A percentile compares a stretch with the other conserved stretches of the same genome.
Conservation (phyloP, 2,888 invertebrate genomes). For the Campoplex capitator region DNA sequence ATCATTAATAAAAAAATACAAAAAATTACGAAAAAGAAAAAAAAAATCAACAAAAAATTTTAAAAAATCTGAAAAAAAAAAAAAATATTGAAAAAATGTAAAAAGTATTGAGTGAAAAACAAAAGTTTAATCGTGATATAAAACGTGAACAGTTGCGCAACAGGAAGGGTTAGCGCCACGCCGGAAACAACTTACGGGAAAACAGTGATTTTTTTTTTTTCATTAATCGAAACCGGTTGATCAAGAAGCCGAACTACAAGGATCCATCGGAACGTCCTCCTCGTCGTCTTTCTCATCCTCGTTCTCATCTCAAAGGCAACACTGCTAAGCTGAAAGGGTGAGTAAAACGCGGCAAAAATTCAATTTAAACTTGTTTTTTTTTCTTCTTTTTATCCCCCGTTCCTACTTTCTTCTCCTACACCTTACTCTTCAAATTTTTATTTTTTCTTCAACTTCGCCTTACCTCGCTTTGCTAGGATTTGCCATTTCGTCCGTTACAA, state of each 20-base stretch:
- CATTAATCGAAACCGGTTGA: slow-evolving; percentile 46
- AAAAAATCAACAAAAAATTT: slow-evolving; percentile 29
- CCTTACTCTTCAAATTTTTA: not conserved
- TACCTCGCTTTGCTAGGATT: slow-evolving; percentile 11
- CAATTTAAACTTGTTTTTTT: slow-evolving; percentile 3
- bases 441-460: not conserved
- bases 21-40: slow-evolving; percentile 24
- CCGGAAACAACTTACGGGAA: slow-evolving; percentile 35
- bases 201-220: slow-evolving; percentile 55
- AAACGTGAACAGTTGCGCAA: slow-evolving; percentile 12
- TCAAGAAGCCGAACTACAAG: slow-evolving; percentile 35
- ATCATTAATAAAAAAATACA: not conserved
- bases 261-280: slow-evolving; percentile 64
- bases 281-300: slow-evolving; percentile 73
- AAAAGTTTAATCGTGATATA: slow-evolving; percentile 34
- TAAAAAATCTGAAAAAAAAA: slow-evolving; percentile 15
- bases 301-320: slow-evolving; percentile 69
- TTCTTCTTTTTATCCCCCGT: not conserved
- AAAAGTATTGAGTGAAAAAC: slow-evolving; percentile 33
- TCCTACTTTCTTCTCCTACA: not conserved
- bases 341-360: slow-evolving; percentile 59
- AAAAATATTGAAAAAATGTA: slow-evolving; percentile 14
- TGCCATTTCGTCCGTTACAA: slow-evolving; percentile 4
- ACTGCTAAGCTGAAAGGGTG: slow-evolving; percentile 54
- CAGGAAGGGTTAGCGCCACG: slow-evolving; percentile 12